These are phyloP conservation scores for Agrochola litura DNA, from an alignment of 2,888 invertebrate species.

Conservation along the genomic window DNA sequence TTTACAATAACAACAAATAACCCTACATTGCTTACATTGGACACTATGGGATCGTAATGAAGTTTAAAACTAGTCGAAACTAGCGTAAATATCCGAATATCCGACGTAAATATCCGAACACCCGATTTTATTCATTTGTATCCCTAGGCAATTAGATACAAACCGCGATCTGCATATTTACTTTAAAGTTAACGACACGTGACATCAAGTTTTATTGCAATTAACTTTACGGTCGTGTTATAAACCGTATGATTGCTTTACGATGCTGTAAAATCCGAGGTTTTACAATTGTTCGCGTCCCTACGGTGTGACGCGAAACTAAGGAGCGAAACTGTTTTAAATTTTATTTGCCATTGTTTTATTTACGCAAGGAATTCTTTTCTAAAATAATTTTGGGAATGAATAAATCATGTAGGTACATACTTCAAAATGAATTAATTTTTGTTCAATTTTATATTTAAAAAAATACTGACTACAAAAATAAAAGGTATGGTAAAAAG, in stretches of 20 bases:
- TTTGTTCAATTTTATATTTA: neutral
- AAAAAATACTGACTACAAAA: neutral
- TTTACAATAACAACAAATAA: conserved; percentile 24
- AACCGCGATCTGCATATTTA: conserved; percentile 57
- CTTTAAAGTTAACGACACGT: conserved; percentile 73
- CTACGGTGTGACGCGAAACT: conserved; percentile 53
- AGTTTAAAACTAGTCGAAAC: conserved; percentile 35
- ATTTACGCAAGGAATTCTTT: neutral
- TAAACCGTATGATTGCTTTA: conserved; percentile 81
- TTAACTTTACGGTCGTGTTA: conserved; percentile 77
- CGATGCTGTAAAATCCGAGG: conserved; percentile 75
- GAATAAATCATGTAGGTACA: too few relatives aligned
- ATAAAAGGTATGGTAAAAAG: neutral
- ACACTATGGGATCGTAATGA: conserved; percentile 15
- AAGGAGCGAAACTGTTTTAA: conserved; percentile 37
- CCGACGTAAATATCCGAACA: conserved; percentile 11
- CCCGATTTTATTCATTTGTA: conserved; percentile 45
- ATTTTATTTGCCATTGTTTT: conserved; percentile 25
- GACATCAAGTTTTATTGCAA: conserved; percentile 71
- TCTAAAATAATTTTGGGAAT: neutral
- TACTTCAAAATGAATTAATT: neutral
- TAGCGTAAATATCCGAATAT: neutral
- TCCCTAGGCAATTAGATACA: conserved; percentile 47
- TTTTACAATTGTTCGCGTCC: conserved; percentile 66
- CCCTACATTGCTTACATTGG: neutral